These are phyloP conservation scores for Himalopsyche kuldschensis DNA, from an alignment of 2,888 invertebrate genomes.

Conservation along the genomic window DNA sequence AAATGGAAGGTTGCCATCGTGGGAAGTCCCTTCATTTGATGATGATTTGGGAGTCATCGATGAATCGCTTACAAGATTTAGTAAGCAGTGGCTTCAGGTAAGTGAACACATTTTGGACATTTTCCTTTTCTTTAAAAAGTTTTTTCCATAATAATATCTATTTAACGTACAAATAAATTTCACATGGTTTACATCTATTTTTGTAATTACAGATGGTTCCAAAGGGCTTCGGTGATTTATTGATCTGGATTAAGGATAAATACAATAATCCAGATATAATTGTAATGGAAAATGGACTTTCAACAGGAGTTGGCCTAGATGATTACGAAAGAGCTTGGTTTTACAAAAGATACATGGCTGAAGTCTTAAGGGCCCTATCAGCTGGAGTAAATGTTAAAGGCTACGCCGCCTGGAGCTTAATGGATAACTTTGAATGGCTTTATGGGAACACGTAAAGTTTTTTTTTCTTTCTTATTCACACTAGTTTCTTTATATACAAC, in stretches of 20 bases:
- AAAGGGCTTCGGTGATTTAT: constrained; percentile 7
- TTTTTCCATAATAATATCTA: no score
- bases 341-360: constrained; percentile 15
- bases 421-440: constrained; percentile 73
- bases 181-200: no score
- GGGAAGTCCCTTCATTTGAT: constrained; percentile 8
- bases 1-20: not conserved
- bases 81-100: not conserved
- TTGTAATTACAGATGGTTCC: constrained; percentile 8
- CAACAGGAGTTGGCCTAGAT: constrained; percentile 13
- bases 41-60: not conserved
- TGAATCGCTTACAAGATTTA: not conserved
- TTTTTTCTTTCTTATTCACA: not conserved
- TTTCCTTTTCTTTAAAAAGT: no score
- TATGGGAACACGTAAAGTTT: constrained; percentile 60
- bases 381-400: constrained; percentile 57
- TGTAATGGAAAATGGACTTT: constrained; percentile 13
- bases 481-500: no score
- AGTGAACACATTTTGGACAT: not conserved
- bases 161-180: no score
- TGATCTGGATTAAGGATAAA: constrained; percentile 7
- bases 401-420: constrained; percentile 68
- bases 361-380: constrained; percentile 3
- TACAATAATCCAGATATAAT: constrained; percentile 17
- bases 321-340: constrained; percentile 18